Evolutionary conservation across 1,140 invertebrate species (phyloP), one percentile per base, ranked within the genome.

Genomic region (Melipona quadrifasciata): DNA sequence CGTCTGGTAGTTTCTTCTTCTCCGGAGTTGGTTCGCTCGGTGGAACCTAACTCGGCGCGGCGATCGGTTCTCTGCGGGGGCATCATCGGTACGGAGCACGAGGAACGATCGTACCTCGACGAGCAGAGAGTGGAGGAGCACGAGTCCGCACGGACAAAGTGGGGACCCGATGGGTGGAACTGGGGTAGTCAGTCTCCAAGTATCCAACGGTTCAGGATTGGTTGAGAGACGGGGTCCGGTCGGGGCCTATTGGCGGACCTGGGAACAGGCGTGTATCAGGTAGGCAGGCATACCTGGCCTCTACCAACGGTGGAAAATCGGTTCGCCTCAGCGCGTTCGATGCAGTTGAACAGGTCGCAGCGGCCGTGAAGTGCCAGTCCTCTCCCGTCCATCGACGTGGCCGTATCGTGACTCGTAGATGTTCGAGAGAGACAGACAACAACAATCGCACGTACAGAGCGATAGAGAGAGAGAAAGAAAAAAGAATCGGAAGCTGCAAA

Each of bases 361-460:
- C 74, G 88, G 90, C 91, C 91, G 90, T 82, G 85, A 90, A 90
- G 89, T 91, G 91, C 91, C 94, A 95, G 94, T 95, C 91, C 91
- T 93, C 92, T 94, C 91, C 91, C 93, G 93, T 94, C 92, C 93
- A 94, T 93, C 94, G 94, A 91, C 91, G 93, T 92, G 94, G 92
- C 90, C 91, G 89, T 92, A 94, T 91, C 92, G 88, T 82, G 84
- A 87, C 86, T 89, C 89, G 92, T 82, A 90, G 74, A 87, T 65
- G 86, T 86, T 82, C 83, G 88, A 90, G 76, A 90, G 86, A 90
- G 86, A 86, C 79, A 82, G 80, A 86, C 19, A 34, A 47, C 39
- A 47, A 47, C 39, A 51, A 78, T 21, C 77, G 73, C 6, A 47
- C 39, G 8, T 47, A 47, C 39, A 68, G 17, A 80, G 17, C 78